phyloP scores from a whole-genome alignment of 2,888 invertebrate species.

The Octonoba sinensis region DNA sequence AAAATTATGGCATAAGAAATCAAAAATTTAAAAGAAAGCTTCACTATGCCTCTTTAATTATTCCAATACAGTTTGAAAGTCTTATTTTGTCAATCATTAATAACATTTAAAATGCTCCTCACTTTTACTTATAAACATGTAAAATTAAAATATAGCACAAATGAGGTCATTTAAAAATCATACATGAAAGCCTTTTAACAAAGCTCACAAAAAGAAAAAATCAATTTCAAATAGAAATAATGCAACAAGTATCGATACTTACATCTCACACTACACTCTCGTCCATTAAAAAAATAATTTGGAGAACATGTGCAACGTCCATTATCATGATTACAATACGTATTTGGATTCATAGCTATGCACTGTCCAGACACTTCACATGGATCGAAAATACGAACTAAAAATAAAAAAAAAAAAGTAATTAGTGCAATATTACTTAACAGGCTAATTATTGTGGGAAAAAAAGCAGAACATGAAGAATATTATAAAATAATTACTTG shows the following conservation, averaged over 20 bases:
- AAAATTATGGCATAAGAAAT: too few relatives aligned
- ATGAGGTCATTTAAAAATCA: background rate
- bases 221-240: background rate
- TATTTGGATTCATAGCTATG: constrained; percentile 52
- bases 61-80: background rate
- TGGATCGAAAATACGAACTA: constrained; percentile 49
- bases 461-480: too few relatives aligned
- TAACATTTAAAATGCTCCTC: background rate
- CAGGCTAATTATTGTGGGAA: too few relatives aligned
- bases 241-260: background rate
- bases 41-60: background rate
- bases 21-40: background rate
- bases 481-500: too few relatives aligned
- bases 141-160: background rate
- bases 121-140: background rate
- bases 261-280: constrained; percentile 54
- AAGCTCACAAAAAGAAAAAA: background rate
- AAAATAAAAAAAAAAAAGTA: background rate
- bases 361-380: constrained; percentile 62
- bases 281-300: constrained; percentile 51
- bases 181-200: background rate
- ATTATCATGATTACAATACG: constrained; percentile 59
- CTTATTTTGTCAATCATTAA: background rate
- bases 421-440: too few relatives aligned
- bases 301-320: constrained; percentile 55